Evolutionary conservation across 1,140 invertebrate species (phyloP), one percentile per base, ranked within the genome.

Genomic region (Gonioctena quinquepunctata): DNA sequence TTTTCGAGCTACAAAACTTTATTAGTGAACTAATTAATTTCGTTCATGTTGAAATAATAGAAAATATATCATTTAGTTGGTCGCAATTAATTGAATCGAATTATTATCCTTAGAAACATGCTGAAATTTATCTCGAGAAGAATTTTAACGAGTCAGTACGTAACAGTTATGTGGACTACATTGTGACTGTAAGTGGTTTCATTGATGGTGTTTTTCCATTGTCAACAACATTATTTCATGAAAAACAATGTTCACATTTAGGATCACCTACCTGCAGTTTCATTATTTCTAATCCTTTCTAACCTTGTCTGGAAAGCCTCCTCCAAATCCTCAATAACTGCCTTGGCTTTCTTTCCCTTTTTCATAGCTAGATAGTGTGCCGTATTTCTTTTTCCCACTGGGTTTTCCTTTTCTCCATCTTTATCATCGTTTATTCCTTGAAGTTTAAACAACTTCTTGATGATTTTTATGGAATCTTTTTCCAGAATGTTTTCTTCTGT

Each of bases 381-480:
- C 18, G 77, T 78, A 42, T 75, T 73, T 60, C 77, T 71, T 49
- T 54, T 70, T 26, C 60, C 61, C 16, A 75, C 72, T 21, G 69
- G 52, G 5, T 82, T 76, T 0, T 82, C 78, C 11, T 84, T 80
- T 21, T 85, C 82, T 13, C 16, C 33, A 42, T 42, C 77, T 8
- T 84, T 80, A 3, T 82, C 82, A 13, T 83, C 83, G 21, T 83
- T 83, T 3, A 84, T 71, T 11, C 82, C 76, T 78, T 79, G 81
- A 19, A 85, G 80, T 11, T 81, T 62, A 19, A 76, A 62, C 21
- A 76, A 62, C 70, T 76, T 68, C 33, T 42, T 64, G 26, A 70
- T 68, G 8, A 70, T 63, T 69, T 74, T 76, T 8, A 76, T 49
- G 4, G 74, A 69, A 69, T 77, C 66, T 50, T 65, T 52, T 48